Conservation (phyloP, 2,888 invertebrate genomes). For the Corythucha ciliata region DNA sequence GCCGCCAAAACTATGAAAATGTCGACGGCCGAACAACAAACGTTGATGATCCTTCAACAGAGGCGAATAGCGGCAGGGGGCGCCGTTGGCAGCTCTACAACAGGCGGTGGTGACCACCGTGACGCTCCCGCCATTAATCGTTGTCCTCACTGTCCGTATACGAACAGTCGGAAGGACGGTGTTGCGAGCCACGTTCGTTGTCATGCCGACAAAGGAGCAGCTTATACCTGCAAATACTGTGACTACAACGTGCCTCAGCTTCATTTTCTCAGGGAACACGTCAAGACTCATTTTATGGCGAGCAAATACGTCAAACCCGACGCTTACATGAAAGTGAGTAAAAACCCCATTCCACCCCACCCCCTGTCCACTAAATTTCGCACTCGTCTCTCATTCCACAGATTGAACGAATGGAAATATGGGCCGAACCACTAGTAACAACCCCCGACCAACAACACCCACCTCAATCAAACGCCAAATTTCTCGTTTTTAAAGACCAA, state of each 20-base stretch:
- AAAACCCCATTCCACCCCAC: too few species aligned
- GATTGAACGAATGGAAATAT: slow-evolving; percentile 51
- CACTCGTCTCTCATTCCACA: too few species aligned
- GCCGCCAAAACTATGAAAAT: slow-evolving; percentile 47
- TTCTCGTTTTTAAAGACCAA: slow-evolving; percentile 36
- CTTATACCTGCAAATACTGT: slow-evolving; percentile 68
- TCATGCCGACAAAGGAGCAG: slow-evolving; percentile 56
- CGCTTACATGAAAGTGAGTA: slow-evolving; percentile 50
- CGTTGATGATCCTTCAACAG: slow-evolving; percentile 50
- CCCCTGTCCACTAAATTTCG: too few species aligned
- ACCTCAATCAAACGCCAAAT: too few species aligned
- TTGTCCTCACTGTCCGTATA: slow-evolving; percentile 73
- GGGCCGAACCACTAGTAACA: slow-evolving; percentile 45
- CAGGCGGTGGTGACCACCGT: slow-evolving; percentile 41
- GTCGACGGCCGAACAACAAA: slow-evolving; percentile 54
- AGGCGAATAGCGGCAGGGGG: slow-evolving; percentile 41
- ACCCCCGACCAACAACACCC: slow-evolving; percentile 27
- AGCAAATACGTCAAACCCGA: slow-evolving; percentile 50
- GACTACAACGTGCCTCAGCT: slow-evolving; percentile 69
- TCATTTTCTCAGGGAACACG: slow-evolving; percentile 66
- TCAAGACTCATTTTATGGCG: slow-evolving; percentile 62
- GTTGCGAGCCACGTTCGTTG: slow-evolving; percentile 65
- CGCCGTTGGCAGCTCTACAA: slow-evolving; percentile 32
- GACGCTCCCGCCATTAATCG: slow-evolving; percentile 56
- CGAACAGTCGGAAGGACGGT: slow-evolving; percentile 60